These are phyloP conservation scores for Okamejei kenojei DNA, from an alignment of 2,797 vertebrate genomes.

Conservation along the genomic window DNA sequence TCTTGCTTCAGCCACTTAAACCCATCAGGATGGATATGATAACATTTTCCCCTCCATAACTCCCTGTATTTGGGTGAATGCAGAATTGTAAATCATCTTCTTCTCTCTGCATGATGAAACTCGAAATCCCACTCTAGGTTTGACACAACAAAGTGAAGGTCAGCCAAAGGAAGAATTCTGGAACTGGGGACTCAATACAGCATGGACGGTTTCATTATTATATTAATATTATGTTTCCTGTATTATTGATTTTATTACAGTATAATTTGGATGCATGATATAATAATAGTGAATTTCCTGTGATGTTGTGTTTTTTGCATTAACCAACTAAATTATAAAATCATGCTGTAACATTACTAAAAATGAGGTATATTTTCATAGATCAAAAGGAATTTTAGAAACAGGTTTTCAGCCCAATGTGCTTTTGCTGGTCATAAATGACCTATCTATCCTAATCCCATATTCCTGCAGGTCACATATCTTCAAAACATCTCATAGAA, in stretches of 20 bases:
- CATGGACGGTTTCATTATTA: not conserved
- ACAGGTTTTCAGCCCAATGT: too few relatives aligned
- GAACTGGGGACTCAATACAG: not conserved
- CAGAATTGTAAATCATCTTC: not conserved
- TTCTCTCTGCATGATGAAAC: not conserved
- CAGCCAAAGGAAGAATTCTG: not conserved
- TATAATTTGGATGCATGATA: not conserved
- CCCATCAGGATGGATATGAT: not conserved
- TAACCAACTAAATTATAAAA: not conserved
- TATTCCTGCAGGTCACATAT: too few relatives aligned
- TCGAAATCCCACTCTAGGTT: not conserved
- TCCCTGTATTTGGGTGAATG: not conserved
- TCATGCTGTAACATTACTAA: not conserved
- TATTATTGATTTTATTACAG: not conserved
- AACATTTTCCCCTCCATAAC: not conserved
- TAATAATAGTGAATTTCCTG: not conserved
- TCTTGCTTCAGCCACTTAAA: not conserved
- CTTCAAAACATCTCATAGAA: too few relatives aligned
- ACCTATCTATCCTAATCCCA: too few relatives aligned
- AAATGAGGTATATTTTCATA: not conserved
- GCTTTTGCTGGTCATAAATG: too few relatives aligned
- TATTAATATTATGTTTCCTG: not conserved
- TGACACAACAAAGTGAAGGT: not conserved
- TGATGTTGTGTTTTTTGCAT: not conserved
- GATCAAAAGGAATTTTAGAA: too few relatives aligned